Percentiles rank a stretch among this genome's conserved stretches.
Evolutionary conservation across 2,113 vertebrate species (phyloP).

Genomic region (Alligator mississippiensis): DNA sequence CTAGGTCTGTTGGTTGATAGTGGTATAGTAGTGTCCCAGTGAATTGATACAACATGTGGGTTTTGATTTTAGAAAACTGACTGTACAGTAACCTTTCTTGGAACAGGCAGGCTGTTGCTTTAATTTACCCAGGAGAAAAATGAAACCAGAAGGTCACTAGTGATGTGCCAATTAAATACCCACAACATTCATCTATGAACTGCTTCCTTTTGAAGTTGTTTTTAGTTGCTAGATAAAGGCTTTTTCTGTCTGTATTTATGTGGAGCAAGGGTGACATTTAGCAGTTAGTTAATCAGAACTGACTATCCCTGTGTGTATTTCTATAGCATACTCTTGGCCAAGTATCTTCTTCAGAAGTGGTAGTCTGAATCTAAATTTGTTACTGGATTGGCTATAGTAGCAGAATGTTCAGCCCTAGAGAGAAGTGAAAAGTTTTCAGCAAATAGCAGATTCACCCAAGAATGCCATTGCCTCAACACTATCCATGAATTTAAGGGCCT

Average conservation of each 20-base stretch:
- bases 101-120: background rate
- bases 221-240: background rate
- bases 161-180: background rate
- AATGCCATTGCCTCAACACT: too few species aligned
- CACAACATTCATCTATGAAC: background rate
- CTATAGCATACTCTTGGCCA: background rate
- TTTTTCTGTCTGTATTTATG: background rate
- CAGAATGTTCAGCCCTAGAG: background rate
- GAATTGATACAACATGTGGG: rapidly evolving
- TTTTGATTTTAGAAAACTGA: background rate
- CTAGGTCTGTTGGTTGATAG: background rate
- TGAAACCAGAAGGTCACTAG: background rate
- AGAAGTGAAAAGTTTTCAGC: too few species aligned
- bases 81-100: background rate
- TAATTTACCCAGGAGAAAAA: background rate
- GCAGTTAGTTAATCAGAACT: slow-evolving; percentile 18
- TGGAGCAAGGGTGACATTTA: background rate
- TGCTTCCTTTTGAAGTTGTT: background rate
- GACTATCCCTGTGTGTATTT: background rate
- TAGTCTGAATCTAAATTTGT: background rate
- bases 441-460: too few species aligned
- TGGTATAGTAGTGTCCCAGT: background rate
- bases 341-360: background rate
- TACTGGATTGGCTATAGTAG: background rate
- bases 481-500: too few species aligned